Base-by-base conservation (phyloP, 2,888 invertebrate genomes). In the Physocephala rufipes region DNA sequence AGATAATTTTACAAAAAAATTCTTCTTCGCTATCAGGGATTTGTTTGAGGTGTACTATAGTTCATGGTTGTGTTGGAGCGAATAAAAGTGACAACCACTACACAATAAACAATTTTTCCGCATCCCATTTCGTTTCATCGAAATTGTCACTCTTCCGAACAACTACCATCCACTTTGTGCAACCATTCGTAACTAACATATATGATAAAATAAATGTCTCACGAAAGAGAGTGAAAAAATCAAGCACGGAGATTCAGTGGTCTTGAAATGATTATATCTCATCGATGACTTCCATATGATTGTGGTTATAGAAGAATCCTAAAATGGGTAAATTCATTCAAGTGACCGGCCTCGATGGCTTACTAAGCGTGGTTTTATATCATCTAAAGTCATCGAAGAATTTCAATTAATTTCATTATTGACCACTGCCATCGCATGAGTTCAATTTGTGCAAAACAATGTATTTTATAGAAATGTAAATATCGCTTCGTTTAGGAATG, bases 221-320 rank as follows among this genome's bases (percentile, higher is more conserved):
- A 26, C 12, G 19, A 26, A 47, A 21, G 43, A 68, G 71, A 71
- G 49, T 36, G 9, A 76, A 74, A 76, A 76, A 74, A 72, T 67
- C 67, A 62, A 62, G 43, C 13, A 24, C n/a, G 21, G 5, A 24
- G 5, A 43, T 43, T 58, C 63, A 63, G 63, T 63, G 63, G 63
- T 63, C n/a, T 21, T 58, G 26, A 58, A 58, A 24, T 55, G 55
- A 21, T 28, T 58, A 36, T 3, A n/a, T 12, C 1, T 58, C 58
- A 58, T 58, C 58, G 58, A 58, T 58, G 58, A 26, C 4, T 58
- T 28, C 58, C 26, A 58, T 21, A 58, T 58, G 58, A 58, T 58
- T 58, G 16, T 58, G 16, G 16, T 49, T 58, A 24, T 5, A 28
- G 12, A 58, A 58, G 58, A 21, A 24, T 53, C 53, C 53, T 53